phyloP scores from a whole-genome alignment of 2,888 invertebrate genomes.

The Mylabris sibirica region DNA sequence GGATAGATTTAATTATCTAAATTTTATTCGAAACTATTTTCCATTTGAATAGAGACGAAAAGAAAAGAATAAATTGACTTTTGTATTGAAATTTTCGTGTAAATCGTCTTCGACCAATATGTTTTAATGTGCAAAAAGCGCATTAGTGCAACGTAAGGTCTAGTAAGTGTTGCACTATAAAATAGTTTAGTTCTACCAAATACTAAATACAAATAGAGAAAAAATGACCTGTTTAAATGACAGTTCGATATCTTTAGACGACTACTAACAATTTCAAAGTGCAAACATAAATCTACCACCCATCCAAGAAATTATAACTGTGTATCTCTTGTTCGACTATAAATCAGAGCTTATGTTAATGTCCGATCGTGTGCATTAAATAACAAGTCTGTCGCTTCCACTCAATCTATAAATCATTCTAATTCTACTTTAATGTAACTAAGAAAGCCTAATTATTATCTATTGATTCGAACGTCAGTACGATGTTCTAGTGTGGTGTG shows the following conservation, averaged over 20 bases:
- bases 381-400: slow-evolving; percentile 42
- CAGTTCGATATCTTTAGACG: slow-evolving; percentile 34
- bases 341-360: slow-evolving; percentile 54
- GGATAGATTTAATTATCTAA: neutral
- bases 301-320: slow-evolving; percentile 47
- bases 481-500: too few relatives aligned
- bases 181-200: slow-evolving; percentile 28
- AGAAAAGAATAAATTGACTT: neutral
- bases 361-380: slow-evolving; percentile 50
- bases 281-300: slow-evolving; percentile 43
- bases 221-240: slow-evolving; percentile 31
- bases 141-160: neutral
- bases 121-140: slow-evolving; percentile 14
- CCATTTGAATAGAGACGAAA: neutral
- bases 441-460: slow-evolving; percentile 10
- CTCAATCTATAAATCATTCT: slow-evolving; percentile 3
- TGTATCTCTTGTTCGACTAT: slow-evolving; percentile 39
- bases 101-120: neutral
- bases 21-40: neutral
- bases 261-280: slow-evolving; percentile 39
- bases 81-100: neutral
- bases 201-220: slow-evolving; percentile 26
- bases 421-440: slow-evolving; percentile 4
- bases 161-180: slow-evolving; percentile 1
- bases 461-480: too few relatives aligned